phyloP scores from a whole-genome alignment of 2,113 vertebrate species.

The Alaudala cheleensis region DNA sequence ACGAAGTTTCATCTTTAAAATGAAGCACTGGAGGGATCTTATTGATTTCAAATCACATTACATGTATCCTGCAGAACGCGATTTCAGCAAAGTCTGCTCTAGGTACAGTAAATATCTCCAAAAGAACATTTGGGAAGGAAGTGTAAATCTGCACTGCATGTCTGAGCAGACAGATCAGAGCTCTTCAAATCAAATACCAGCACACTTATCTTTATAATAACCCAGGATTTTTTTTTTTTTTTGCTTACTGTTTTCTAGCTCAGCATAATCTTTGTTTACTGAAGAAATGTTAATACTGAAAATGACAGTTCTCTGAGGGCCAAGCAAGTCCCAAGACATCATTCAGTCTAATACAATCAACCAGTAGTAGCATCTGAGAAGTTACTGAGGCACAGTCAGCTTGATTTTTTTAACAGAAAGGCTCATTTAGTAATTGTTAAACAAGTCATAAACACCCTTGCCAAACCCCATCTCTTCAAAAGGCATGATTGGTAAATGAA shows the following conservation, averaged over 20 bases:
- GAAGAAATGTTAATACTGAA: constrained; percentile 25
- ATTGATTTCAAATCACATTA: constrained; percentile 43
- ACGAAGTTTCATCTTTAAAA: background rate
- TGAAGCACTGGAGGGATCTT: background rate
- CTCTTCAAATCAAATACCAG: constrained; percentile 20
- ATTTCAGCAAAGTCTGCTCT: constrained; percentile 30
- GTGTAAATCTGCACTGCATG: background rate
- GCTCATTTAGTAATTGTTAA: constrained; percentile 49
- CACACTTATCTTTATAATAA: constrained; percentile 28
- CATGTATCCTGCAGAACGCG: background rate
- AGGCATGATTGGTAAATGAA: constrained; percentile 49
- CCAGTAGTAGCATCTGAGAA: background rate
- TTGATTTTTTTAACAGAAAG: constrained; percentile 31
- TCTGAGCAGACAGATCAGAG: background rate
- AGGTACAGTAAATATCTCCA: constrained; percentile 40
- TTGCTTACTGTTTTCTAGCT: constrained; percentile 18
- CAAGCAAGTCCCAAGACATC: background rate
- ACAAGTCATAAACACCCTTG: constrained; percentile 53
- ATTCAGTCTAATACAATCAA: constrained; percentile 43
- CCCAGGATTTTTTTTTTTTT: background rate
- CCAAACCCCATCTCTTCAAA: constrained; percentile 37
- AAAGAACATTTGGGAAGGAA: constrained; percentile 1
- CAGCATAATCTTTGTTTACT: constrained; percentile 6
- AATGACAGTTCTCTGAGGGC: constrained; percentile 30
- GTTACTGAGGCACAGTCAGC: background rate